phyloP scores from a whole-genome alignment of 2,113 vertebrate genomes.

The Rhinolophus ferrumequinum region DNA sequence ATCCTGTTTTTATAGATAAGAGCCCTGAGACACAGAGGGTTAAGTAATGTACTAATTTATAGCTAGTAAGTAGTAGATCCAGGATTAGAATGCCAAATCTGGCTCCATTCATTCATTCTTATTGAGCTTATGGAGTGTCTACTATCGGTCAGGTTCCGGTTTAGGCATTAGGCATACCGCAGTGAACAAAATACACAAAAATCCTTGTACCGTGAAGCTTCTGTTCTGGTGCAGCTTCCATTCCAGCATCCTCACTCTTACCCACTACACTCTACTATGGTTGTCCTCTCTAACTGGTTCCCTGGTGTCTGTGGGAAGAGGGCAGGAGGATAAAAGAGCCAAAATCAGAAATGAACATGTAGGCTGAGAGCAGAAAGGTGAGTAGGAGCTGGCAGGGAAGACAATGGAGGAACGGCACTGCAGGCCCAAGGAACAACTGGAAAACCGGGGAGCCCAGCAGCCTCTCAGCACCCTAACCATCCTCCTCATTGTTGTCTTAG shows the following conservation, averaged over 20 bases:
- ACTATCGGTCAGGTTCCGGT: not conserved
- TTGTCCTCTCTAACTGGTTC: not conserved
- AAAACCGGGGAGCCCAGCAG: fast-evolving
- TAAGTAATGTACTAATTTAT: not conserved
- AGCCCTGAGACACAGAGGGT: not conserved
- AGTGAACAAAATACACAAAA: not conserved
- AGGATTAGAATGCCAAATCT: not conserved
- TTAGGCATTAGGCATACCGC: not conserved
- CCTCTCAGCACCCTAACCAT: not conserved
- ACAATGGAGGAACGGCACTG: not conserved
- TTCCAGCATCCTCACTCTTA: not conserved
- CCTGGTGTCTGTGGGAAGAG: not conserved
- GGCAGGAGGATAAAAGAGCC: not conserved
- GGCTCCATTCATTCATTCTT: not conserved
- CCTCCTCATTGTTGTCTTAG: not conserved
- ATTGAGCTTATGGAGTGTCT: not conserved
- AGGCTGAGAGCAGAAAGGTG: not conserved
- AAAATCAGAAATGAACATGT: not conserved
- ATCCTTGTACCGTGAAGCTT: not conserved
- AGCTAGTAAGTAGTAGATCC: not conserved
- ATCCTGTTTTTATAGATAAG: not conserved
- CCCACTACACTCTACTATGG: not conserved
- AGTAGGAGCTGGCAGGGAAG: not conserved
- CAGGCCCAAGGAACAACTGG: not conserved
- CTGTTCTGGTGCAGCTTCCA: not conserved